phyloP scores from a whole-genome alignment of 2,113 vertebrate species.

The Thalassoma bifasciatum region DNA sequence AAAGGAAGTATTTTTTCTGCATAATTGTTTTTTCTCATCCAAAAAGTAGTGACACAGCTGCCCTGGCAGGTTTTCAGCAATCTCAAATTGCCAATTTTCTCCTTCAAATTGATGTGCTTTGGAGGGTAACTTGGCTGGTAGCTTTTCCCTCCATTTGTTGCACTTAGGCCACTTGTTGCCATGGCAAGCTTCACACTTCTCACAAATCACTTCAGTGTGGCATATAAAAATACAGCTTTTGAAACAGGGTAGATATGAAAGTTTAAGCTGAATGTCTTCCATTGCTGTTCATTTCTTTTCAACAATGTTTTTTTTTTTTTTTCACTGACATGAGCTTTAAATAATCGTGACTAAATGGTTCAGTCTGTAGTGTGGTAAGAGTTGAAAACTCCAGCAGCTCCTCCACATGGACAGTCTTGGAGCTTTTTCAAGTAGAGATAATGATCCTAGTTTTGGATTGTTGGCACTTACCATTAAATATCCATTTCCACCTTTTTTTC shows the following conservation, averaged over 20 bases:
- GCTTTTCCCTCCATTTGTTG: conserved; percentile 6
- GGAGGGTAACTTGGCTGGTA: conserved; percentile 1
- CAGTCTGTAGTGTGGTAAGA: background rate
- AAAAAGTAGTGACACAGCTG: conserved; percentile 26
- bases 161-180: conserved; percentile 32
- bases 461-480: background rate
- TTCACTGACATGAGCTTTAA: background rate
- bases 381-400: too few relatives aligned
- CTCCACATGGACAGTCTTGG: background rate
- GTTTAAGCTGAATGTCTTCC: too few relatives aligned
- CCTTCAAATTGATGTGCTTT: conserved; percentile 12
- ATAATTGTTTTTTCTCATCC: background rate
- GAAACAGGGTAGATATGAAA: background rate
- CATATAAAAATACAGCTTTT: background rate
- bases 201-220: background rate
- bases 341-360: conserved; percentile 4
- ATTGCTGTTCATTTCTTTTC: background rate
- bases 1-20: background rate
- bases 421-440: background rate
- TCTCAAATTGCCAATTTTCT: conserved; percentile 5
- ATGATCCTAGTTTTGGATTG: background rate
- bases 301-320: background rate
- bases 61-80: conserved; percentile 28
- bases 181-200: conserved; percentile 22
- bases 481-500: background rate